Base-by-base conservation (phyloP, 2,113 vertebrate species). In the Phyllostomus discolor region DNA sequence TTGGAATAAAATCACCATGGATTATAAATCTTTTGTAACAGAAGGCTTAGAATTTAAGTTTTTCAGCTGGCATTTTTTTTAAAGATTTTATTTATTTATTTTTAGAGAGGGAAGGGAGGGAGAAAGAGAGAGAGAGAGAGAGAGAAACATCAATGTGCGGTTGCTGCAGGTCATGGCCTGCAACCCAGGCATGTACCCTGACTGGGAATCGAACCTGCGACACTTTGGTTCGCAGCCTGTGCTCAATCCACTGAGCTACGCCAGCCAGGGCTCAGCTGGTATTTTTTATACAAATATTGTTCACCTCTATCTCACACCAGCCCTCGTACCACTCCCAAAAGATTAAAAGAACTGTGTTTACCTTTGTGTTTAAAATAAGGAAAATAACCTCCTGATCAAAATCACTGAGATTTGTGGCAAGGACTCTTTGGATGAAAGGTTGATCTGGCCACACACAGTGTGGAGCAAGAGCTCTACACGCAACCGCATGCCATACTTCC, bases 341-440 rank as follows among this genome's bases (percentile, higher is more conserved):
- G 54, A 38, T 85, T 52, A 48, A 67, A 83, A 59, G 66, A 57
- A 33, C 5, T 83, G 26, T 96, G 64, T 94, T 94, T 91, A 87
- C 6, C 14, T 35, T 95, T 87, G 43, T 75, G 52, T 96, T 96
- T 93, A 91, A 96, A 97, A 93, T 52, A 94, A 94, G n/a, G 79
- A 66, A 91, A 94, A 93, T 87, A 62, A 66, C 43, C 86, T 93
- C 41, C 6, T 20, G 75, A 93, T 19, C 48, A 83, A 87, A 96
- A 81, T 86, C 73, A 87, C 38, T 12, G 72, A 79, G 62, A 72
- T 93, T 92, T 73, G 82, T 89, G 91, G 82, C 67, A 79, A 85
- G 46, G 33, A 41, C 46, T 84, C 62, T 24, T 92, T 70, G 43
- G 88, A 89, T 82, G 79, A 95, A 35, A 80, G 79, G 54, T 52